Conservation (phyloP, 2,797 vertebrate species). For the Takifugu ocellatus region DNA sequence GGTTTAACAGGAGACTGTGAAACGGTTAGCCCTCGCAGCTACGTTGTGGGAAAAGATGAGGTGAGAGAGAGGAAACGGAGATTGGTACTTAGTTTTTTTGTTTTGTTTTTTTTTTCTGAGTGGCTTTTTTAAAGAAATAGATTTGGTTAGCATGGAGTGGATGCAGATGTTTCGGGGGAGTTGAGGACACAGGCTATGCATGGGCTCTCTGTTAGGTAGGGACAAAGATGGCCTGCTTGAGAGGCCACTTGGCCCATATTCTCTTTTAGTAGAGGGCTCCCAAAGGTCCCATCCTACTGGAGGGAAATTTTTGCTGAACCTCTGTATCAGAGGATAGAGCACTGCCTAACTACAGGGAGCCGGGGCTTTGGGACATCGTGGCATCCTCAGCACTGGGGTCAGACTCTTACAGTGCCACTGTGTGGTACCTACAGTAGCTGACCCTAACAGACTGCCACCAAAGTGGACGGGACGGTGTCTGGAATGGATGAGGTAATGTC, state of each 20-base stretch:
- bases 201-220: constrained; percentile 68
- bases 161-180: constrained; percentile 50
- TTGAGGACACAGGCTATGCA: constrained; percentile 68
- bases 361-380: constrained; percentile 60
- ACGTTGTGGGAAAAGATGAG: constrained; percentile 17
- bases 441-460: constrained; percentile 65
- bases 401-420: constrained; percentile 72
- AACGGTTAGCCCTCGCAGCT: constrained; percentile 53
- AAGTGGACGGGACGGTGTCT: constrained; percentile 40
- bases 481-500: constrained; percentile 39
- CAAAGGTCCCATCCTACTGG: constrained; percentile 47
- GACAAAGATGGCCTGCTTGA: constrained; percentile 61
- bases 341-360: constrained; percentile 60
- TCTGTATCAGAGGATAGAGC: constrained; percentile 81
- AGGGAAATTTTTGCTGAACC: constrained; percentile 73
- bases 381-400: constrained; percentile 68
- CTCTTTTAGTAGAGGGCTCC: constrained; percentile 56
- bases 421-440: constrained; percentile 74
- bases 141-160: constrained; percentile 28
- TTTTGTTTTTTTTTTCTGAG: constrained; percentile 26
- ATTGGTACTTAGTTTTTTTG: constrained; percentile 19
- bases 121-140: constrained; percentile 36
- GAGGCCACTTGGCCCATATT: constrained; percentile 64
- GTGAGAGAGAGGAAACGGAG: constrained; percentile 17
- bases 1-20: constrained; percentile 57